phyloP scores from a whole-genome alignment of 2,888 invertebrate species.

The Epinotia brunnichana region DNA sequence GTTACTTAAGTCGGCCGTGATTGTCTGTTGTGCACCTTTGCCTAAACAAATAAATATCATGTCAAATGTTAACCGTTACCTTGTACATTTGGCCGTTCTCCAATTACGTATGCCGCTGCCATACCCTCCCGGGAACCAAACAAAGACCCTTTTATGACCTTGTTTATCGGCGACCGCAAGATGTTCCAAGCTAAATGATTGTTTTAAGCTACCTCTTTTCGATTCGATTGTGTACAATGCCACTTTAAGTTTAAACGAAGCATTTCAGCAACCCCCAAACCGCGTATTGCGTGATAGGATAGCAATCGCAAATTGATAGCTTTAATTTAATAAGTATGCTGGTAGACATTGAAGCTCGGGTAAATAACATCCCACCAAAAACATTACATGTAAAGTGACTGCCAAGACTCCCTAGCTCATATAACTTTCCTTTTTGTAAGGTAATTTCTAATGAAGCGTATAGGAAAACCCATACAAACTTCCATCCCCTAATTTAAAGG shows the following conservation, averaged over 20 bases:
- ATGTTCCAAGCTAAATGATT: conserved; percentile 58
- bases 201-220: conserved; percentile 45
- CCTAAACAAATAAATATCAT: neutral
- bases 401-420: too few species aligned
- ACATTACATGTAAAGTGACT: too few species aligned
- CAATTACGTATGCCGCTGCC: conserved; percentile 53
- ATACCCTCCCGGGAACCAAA: conserved; percentile 57
- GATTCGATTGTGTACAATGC: conserved; percentile 12
- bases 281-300: neutral
- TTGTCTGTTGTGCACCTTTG: neutral
- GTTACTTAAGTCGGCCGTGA: neutral
- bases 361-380: too few species aligned
- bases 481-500: too few species aligned
- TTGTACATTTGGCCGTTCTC: conserved; percentile 52
- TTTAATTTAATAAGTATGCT: neutral
- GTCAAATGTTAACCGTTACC: neutral
- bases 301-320: neutral
- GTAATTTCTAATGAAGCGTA: too few species aligned
- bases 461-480: too few species aligned
- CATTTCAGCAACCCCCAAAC: neutral
- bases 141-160: conserved; percentile 64
- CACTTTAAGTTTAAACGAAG: neutral
- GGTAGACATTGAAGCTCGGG: too few species aligned
- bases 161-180: conserved; percentile 66
- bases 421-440: too few species aligned